Percentiles rank a stretch among this genome's conserved stretches.
phyloP scores from a whole-genome alignment of 2,113 vertebrate genomes.

The Tetraodon nigroviridis region DNA sequence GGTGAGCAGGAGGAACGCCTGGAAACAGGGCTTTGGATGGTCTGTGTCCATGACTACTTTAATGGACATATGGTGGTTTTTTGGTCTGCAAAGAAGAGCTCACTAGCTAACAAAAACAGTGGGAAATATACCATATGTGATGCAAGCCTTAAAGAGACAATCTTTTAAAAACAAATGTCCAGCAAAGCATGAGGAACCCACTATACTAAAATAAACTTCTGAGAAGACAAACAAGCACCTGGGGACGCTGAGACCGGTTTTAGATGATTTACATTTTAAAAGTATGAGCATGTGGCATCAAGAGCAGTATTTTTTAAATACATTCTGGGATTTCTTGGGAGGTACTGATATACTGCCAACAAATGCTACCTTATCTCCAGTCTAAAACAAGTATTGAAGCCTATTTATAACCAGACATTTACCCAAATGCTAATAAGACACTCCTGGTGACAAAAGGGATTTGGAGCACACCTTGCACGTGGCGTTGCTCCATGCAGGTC shows the following conservation, averaged over 20 bases:
- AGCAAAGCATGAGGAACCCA: too few relatives aligned
- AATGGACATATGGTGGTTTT: constrained; percentile 10
- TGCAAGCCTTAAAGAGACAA: constrained; percentile 14
- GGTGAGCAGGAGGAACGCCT: background rate
- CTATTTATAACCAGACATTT: constrained; percentile 58
- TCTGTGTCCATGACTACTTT: constrained; percentile 4
- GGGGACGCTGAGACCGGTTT: too few relatives aligned
- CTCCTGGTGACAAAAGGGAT: constrained; percentile 57
- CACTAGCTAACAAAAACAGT: constrained; percentile 21
- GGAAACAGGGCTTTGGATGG: constrained; percentile 7
- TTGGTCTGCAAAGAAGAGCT: constrained; percentile 17
- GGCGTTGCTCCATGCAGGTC: constrained; percentile 20
- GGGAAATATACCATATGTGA: constrained; percentile 38
- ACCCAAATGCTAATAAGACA: constrained; percentile 58
- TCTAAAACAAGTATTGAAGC: constrained; percentile 47
- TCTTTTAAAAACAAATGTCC: background rate
- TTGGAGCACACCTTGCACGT: constrained; percentile 43
- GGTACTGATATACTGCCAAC: constrained; percentile 57
- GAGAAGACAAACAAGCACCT: too few relatives aligned
- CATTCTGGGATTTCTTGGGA: background rate
- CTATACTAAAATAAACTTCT: too few relatives aligned
- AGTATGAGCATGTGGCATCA: too few relatives aligned
- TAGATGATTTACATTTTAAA: too few relatives aligned
- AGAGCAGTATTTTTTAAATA: too few relatives aligned
- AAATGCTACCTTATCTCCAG: constrained; percentile 48